phyloP scores from a whole-genome alignment of 2,797 vertebrate species.

The Arvicola amphibius region DNA sequence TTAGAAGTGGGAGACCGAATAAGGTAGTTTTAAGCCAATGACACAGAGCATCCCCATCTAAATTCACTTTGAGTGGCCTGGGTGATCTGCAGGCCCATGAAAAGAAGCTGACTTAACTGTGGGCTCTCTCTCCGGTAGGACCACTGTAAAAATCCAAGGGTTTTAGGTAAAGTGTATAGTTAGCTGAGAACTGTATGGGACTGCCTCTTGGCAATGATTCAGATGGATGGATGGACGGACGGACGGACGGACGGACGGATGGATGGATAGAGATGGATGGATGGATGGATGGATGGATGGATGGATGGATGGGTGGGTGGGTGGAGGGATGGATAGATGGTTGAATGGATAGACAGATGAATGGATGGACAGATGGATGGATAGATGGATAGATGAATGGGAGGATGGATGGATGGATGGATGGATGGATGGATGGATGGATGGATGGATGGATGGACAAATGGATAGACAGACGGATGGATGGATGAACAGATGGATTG shows the following conservation, averaged over 20 bases:
- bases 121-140: not conserved
- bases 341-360: too few species aligned
- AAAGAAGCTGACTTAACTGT: not conserved
- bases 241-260: not conserved
- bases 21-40: not conserved
- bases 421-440: not conserved
- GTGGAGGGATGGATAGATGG: too few species aligned
- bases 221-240: not conserved
- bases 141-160: not conserved
- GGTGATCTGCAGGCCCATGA: not conserved
- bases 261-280: not conserved
- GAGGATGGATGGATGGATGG: not conserved
- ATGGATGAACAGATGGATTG: not conserved
- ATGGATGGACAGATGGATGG: too few species aligned
- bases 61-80: not conserved
- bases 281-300: not conserved
- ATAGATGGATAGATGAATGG: not conserved
- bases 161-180: not conserved
- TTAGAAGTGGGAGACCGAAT: not conserved
- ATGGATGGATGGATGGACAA: not conserved
- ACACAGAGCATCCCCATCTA: not conserved
- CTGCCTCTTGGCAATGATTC: not conserved
- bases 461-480: too few species aligned
- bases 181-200: not conserved
- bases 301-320: not conserved